Evolutionary conservation across 2,797 vertebrate species (phyloP).

Genomic region (Ctenochaetus hawaiiensis): DNA sequence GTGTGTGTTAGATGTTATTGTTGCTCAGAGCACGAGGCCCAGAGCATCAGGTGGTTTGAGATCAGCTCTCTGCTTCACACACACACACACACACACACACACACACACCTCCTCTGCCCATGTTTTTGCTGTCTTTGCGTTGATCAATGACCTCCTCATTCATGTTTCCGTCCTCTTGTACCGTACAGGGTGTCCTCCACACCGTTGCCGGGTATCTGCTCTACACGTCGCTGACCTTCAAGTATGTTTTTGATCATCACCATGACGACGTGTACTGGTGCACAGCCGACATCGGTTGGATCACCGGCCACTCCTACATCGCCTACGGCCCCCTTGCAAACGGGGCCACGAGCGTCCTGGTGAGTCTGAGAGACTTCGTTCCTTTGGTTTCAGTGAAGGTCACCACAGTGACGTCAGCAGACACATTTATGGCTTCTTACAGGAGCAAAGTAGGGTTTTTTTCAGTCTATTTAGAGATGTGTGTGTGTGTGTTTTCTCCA

Average conservation of each 20-base stretch:
- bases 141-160: constrained; percentile 7
- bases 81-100: background rate
- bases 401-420: background rate
- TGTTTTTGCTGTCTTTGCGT: background rate
- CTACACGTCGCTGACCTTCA: constrained; percentile 87
- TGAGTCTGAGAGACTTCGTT: constrained; percentile 58
- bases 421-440: background rate
- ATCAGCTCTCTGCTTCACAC: background rate
- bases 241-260: constrained; percentile 86
- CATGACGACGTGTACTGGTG: constrained; percentile 87
- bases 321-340: constrained; percentile 87
- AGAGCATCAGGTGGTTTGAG: background rate
- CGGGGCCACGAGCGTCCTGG: constrained; percentile 84
- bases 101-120: background rate
- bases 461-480: background rate
- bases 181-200: constrained; percentile 85
- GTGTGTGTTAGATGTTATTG: background rate
- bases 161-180: background rate
- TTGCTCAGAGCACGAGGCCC: background rate
- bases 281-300: constrained; percentile 89
- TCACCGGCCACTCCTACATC: constrained; percentile 89
- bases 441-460: background rate
- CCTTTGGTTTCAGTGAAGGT: background rate
- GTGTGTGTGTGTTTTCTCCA: constrained; percentile 51
- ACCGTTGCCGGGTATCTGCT: constrained; percentile 86